Evolutionary conservation across 2,797 vertebrate species (phyloP), one percentile per base, ranked within the genome.

Genomic region (Eremophila alpestris): DNA sequence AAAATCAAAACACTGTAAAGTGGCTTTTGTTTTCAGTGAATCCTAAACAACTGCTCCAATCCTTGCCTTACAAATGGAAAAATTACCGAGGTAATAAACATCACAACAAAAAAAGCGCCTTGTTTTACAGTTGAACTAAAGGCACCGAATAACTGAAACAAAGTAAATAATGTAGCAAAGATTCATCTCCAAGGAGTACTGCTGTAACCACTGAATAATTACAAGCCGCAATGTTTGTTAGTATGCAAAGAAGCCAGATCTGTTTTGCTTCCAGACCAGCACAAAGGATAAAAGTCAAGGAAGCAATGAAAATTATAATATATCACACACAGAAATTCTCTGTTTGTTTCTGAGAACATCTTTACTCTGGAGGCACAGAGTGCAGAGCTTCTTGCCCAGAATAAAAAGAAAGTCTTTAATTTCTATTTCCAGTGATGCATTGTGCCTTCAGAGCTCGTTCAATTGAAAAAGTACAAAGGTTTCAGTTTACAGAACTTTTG

Each of bases 151-250:
- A 95, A 96, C 90, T 85, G 88, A 94, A 94, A 93, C 79, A 90
- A 95, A 97, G 97, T 97, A 97, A 97, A 97, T 96, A 98, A 97
- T 55, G 36, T 52, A 91, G 83, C 93, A 91, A 96, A 96, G 92
- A 97, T 96, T 96, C 94, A 97, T 97, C 97, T 98, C 95, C 32
- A 51, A 96, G 97, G 97, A 97, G 93, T 77, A 75, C 73, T 60
- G 36, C 93, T 93, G 92, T 96, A 97, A 97, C 94, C 92, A 79
- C 87, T 90, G 95, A 97, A 94, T 97, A 97, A 98, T 97, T 97
- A 97, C 95, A 94, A 88, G 92, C 96, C 97, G 91, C 32, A 27
- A 90, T 95, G 95, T 96, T 97, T 97, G 97, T 98, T 97, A 97
- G 92, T 83, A 97, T 98, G 97, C 97, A 98, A 97, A 97, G 96